Evolutionary conservation across 2,888 invertebrate species (phyloP).

Genomic region (Callimorpha dominula): DNA sequence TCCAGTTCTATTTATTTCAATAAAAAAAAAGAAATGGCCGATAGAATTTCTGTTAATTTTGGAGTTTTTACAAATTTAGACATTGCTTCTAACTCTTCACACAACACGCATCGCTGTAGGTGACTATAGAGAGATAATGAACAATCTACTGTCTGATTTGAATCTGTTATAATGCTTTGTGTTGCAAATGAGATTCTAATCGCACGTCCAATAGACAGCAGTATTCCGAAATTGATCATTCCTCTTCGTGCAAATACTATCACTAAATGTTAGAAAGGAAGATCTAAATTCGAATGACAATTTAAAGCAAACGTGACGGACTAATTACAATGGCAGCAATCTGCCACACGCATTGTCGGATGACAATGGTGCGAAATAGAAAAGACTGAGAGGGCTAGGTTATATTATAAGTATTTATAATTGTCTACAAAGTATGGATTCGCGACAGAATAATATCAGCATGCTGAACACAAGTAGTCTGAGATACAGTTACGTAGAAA

Average conservation of each 20-base stretch:
- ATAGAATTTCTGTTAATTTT: too few species aligned
- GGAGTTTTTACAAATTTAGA: not conserved
- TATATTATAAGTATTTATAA: not conserved
- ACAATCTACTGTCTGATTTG: not conserved
- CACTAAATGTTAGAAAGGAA: not conserved
- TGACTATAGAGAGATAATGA: conserved; percentile 4
- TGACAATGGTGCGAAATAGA: conserved; percentile 29
- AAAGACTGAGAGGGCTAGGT: conserved; percentile 5
- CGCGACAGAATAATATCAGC: not conserved
- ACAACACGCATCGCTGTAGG: not conserved
- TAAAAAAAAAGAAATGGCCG: not conserved
- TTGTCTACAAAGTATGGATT: not conserved
- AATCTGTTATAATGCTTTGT: conserved; percentile 39
- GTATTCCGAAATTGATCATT: not conserved
- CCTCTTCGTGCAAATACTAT: not conserved
- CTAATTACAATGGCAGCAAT: conserved; percentile 33
- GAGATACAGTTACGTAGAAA: conserved; percentile 18
- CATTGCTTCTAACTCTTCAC: too few species aligned
- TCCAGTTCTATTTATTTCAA: not conserved
- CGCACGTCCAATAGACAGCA: conserved; percentile 42
- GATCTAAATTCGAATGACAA: conserved; percentile 3
- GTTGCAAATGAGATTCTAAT: conserved; percentile 55
- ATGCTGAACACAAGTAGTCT: not conserved
- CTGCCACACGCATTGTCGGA: conserved; percentile 22
- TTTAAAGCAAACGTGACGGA: conserved; percentile 13